Conservation (phyloP, 2,113 vertebrate genomes). For the Callionymus lyra region DNA sequence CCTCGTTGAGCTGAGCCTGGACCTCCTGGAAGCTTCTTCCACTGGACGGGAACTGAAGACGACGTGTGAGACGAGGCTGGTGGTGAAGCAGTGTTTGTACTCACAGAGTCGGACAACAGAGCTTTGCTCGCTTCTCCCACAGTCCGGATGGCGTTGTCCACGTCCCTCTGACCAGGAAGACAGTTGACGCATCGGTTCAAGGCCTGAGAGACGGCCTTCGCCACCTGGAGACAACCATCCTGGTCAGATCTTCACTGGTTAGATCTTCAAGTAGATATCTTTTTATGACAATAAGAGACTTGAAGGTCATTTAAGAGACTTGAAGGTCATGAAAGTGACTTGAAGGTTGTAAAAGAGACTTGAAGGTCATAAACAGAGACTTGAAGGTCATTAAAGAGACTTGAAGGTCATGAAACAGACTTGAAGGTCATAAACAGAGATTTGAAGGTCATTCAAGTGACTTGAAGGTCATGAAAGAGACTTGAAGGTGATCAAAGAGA, state of each 20-base stretch:
- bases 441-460: too few species aligned
- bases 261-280: too few species aligned
- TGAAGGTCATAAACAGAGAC: too few species aligned
- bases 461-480: too few species aligned
- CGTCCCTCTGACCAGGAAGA: constrained; percentile 89
- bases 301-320: too few species aligned
- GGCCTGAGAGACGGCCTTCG: constrained; percentile 91
- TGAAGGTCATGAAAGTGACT: too few species aligned
- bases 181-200: constrained; percentile 90
- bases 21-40: constrained; percentile 92
- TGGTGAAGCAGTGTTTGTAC: constrained; percentile 17
- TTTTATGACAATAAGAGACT: neutral
- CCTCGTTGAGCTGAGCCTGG: constrained; percentile 82
- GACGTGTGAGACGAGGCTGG: neutral
- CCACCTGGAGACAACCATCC: constrained; percentile 74
- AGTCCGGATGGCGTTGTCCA: constrained; percentile 86
- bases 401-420: too few species aligned
- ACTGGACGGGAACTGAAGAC: constrained; percentile 80
- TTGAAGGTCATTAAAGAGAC: too few species aligned
- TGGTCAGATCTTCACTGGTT: too few species aligned
- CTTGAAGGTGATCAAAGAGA: too few species aligned
- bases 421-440: too few species aligned
- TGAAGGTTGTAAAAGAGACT: too few species aligned
- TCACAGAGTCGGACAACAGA: constrained; percentile 79
- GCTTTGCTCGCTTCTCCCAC: constrained; percentile 93